A percentile compares a stretch with the other conserved stretches of the same genome.
These are phyloP conservation scores for Phengaris arion DNA, from an alignment of 2,888 invertebrate species.

Conservation along the genomic window DNA sequence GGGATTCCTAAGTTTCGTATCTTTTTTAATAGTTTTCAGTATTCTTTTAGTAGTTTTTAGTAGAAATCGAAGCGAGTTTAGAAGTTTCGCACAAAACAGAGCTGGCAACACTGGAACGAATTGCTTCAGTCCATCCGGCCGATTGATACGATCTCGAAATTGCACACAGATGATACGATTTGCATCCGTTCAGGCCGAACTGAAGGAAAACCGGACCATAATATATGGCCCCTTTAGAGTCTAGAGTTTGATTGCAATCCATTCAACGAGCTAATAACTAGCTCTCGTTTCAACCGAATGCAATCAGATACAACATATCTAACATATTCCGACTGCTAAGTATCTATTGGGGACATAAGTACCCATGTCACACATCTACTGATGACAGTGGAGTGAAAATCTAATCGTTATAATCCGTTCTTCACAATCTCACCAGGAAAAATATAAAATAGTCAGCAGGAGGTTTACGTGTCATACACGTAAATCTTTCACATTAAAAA, in stretches of 20 bases:
- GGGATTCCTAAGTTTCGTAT: too few species aligned
- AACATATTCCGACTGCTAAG: constrained; percentile 15
- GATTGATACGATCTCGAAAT: too few species aligned
- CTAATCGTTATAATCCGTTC: constrained; percentile 50
- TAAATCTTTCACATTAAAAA: neutral
- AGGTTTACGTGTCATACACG: neutral
- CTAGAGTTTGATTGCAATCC: neutral
- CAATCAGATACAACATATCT: neutral
- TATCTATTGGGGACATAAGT: constrained; percentile 39
- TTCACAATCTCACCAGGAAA: constrained; percentile 37
- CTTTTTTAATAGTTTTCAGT: too few species aligned
- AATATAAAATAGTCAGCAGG: neutral
- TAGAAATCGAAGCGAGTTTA: too few species aligned
- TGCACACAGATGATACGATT: too few species aligned
- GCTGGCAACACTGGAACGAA: too few species aligned
- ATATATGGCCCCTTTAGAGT: neutral
- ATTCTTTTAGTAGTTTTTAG: too few species aligned
- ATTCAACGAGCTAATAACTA: neutral
- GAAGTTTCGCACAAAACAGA: too few species aligned
- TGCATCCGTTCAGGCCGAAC: too few species aligned
- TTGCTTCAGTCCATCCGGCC: too few species aligned
- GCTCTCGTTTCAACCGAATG: neutral
- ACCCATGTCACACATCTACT: constrained; percentile 51
- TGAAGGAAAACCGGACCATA: too few species aligned
- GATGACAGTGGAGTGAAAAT: constrained; percentile 43